Evolutionary conservation across 2,888 invertebrate species (phyloP).

Genomic region (Actias luna): DNA sequence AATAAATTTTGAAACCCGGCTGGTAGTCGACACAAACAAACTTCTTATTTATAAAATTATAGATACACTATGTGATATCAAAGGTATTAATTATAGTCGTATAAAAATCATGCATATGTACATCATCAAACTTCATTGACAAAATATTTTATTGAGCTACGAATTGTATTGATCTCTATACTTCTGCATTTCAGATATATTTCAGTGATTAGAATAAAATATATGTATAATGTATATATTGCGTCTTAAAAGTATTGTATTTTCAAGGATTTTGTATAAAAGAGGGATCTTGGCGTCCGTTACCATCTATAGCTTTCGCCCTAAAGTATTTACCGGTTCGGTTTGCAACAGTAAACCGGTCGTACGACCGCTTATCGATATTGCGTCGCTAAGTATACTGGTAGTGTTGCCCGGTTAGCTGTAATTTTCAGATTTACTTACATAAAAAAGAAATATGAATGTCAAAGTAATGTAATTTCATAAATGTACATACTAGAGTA

Average conservation of each 20-base stretch:
- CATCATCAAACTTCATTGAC: neutral
- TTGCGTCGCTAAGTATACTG: conserved; percentile 27
- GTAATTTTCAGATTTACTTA: neutral
- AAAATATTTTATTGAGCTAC: neutral
- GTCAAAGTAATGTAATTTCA: neutral
- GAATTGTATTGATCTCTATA: neutral
- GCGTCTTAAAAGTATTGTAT: neutral
- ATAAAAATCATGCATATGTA: neutral
- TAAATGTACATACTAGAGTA: neutral
- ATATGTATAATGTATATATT: neutral
- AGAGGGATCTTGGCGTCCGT: neutral
- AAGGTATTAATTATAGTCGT: neutral
- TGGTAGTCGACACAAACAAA: too few species aligned
- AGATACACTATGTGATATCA: too few species aligned
- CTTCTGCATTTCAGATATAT: neutral
- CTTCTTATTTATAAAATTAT: too few species aligned
- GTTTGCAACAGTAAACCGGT: conserved; percentile 26
- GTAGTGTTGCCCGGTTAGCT: neutral
- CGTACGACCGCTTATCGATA: conserved; percentile 26
- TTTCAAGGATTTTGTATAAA: neutral
- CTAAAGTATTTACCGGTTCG: conserved; percentile 3
- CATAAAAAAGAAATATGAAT: neutral
- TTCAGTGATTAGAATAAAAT: neutral
- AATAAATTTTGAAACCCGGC: too few species aligned
- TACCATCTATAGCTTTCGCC: conserved; percentile 7